Evolutionary conservation across 2,113 vertebrate species (phyloP).

Genomic region (Eolophus roseicapilla): DNA sequence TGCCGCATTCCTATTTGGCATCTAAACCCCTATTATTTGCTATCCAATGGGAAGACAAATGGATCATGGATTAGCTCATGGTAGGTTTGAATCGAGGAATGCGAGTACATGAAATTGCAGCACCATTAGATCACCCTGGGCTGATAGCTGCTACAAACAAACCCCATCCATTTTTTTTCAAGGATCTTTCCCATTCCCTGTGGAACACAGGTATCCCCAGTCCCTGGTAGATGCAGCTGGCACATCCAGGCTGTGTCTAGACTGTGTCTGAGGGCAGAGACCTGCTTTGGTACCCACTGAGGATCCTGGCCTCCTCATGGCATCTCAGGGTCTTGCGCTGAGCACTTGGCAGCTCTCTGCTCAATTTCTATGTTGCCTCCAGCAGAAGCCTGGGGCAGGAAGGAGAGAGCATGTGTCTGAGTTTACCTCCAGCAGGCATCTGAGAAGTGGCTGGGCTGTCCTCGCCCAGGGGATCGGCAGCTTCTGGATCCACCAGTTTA

Average conservation of each 20-base stretch:
- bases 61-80: conserved; percentile 36
- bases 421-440: neutral
- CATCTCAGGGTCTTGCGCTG: neutral
- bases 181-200: neutral
- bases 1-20: conserved; percentile 9
- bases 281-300: neutral
- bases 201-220: neutral
- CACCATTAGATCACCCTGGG: conserved; percentile 34
- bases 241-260: neutral
- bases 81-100: conserved; percentile 52
- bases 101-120: conserved; percentile 30
- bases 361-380: neutral
- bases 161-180: neutral
- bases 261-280: neutral
- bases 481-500: neutral
- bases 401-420: neutral
- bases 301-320: neutral
- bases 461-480: neutral
- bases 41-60: conserved; percentile 39
- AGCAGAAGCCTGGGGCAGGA: neutral
- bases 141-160: neutral
- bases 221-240: neutral
- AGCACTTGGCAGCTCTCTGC: neutral
- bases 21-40: conserved; percentile 58
- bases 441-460: neutral